phyloP scores from a whole-genome alignment of 30 jellyfish, hydroid and myxozoan species.

The Hydractinia echinata region DNA sequence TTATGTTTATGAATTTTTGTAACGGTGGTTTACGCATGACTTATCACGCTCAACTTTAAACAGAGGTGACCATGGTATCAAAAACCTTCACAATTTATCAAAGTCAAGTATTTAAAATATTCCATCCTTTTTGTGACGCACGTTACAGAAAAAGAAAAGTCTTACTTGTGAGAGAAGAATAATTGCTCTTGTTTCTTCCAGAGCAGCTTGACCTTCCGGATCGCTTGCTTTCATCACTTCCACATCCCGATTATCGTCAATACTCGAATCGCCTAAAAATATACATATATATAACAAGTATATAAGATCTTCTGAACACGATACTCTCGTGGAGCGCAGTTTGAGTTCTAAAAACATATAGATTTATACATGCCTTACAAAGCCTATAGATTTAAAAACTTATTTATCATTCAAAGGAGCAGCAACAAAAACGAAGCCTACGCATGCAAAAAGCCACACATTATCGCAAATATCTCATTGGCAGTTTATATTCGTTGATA shows the following conservation, averaged over 20 bases:
- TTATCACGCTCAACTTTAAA: neutral
- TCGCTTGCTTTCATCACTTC: neutral
- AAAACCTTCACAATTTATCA: too few species aligned
- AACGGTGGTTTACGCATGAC: neutral
- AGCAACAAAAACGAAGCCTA: too few species aligned
- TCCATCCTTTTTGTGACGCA: too few species aligned
- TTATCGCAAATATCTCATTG: too few species aligned
- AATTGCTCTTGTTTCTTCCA: conserved; percentile 82
- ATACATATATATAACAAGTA: neutral
- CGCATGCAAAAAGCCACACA: too few species aligned
- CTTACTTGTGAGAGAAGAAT: conserved; percentile 85
- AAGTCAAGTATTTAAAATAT: too few species aligned
- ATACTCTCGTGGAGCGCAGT: neutral
- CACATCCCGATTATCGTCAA: too few species aligned
- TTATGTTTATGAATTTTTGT: too few species aligned
- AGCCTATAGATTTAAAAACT: neutral
- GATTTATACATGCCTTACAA: neutral
- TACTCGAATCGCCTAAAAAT: too few species aligned
- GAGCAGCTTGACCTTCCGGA: conserved; percentile 60
- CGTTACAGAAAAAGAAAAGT: neutral
- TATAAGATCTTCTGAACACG: neutral
- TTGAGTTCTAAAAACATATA: neutral
- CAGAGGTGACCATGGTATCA: too few species aligned
- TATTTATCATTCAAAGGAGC: neutral
- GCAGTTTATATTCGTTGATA: too few species aligned